Conservation (phyloP, 2,888 invertebrate species). For the Lottia gigantea region DNA sequence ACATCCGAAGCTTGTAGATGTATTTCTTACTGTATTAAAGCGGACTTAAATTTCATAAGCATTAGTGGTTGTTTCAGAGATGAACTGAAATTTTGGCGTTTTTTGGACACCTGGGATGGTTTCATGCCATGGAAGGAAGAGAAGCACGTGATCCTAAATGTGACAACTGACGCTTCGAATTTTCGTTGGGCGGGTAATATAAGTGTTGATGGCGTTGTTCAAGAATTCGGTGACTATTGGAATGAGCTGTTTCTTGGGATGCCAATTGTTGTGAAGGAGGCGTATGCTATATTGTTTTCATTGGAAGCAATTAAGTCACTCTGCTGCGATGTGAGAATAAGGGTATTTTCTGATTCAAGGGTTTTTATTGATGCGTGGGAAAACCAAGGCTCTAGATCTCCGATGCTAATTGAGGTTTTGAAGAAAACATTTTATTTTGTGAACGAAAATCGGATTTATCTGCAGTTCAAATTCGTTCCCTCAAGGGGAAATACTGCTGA, state of each 20-base stretch:
- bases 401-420: not conserved
- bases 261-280: not conserved
- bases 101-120: not conserved
- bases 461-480: not conserved
- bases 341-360: not conserved
- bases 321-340: not conserved
- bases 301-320: not conserved
- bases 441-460: not conserved
- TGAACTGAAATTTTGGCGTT: not conserved
- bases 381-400: not conserved
- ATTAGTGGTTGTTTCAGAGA: not conserved
- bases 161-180: not conserved
- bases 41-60: not conserved
- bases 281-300: not conserved
- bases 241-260: not conserved
- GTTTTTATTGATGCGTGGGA: not conserved
- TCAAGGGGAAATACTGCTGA: not conserved
- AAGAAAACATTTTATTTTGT: not conserved
- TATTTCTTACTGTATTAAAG: not conserved
- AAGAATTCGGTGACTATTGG: not conserved
- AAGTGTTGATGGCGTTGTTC: not conserved
- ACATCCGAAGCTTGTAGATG: not conserved
- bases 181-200: not conserved
- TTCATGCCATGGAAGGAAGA: not conserved
- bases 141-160: not conserved